Base-by-base conservation (phyloP, 2,797 vertebrate species). In the Columba guinea region DNA sequence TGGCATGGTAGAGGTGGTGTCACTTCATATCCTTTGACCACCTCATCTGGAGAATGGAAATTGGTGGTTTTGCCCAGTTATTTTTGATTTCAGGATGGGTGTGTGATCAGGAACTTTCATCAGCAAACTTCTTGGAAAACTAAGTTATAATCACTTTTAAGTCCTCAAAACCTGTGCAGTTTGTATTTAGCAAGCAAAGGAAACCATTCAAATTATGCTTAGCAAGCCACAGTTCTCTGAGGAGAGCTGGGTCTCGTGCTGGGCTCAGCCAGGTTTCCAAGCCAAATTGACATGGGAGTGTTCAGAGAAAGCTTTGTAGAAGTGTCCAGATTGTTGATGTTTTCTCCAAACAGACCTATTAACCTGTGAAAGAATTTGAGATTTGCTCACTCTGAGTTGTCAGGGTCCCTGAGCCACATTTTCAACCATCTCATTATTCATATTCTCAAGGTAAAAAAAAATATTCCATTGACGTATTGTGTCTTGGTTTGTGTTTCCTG, bases 341-440 rank as follows among this genome's bases (percentile, higher is more conserved):
- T 92, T 95, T 94, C 87, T 88, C 27, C 51, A 78, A 34, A 37
- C 14, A 92, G 76, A 67, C 51, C 76, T 24, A 21, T 91, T 89
- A 86, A 69, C 80, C 82, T 76, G 48, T 0, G 26, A 18, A 91
- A 65, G 89, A 93, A 93, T 86, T 92, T 63, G 76, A 87, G 84
- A 63, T 32, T 48, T 15, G 4, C 35, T 73, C 37, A 24, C 63
- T 20, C 64, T 3, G 6, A 39, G 41, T 21, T 5, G 1, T 5
- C 35, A 69, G 52, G 44, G 76, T 94, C 86, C 59, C 82, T 0
- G 1, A 70, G 51, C 41, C 39, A 5, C 5, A 0, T n/a, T 92
- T 35, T 58, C 89, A 89, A 13, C 10, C 34, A 67, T 84, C 4
- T 0, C 60, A 18, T 88, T 92, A 69, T 91, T 95, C 85, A 53